Conservation (phyloP, 2,113 vertebrate species). For the Hipposideros armiger region DNA sequence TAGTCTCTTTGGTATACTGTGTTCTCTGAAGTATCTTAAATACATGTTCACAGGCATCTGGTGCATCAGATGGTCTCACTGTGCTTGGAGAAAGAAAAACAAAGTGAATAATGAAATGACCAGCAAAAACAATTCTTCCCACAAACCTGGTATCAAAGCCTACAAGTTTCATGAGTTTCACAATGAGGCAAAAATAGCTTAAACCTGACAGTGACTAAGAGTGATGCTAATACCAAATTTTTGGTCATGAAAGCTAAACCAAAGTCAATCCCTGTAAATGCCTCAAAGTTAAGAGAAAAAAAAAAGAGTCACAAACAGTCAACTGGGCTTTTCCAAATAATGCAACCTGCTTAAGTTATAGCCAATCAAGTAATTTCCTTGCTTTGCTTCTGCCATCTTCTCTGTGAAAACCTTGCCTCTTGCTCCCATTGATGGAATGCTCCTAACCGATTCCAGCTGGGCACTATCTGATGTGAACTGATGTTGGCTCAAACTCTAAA, state of each 20-base stretch:
- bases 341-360: background rate
- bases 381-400: background rate
- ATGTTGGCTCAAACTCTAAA: background rate
- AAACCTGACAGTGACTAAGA: background rate
- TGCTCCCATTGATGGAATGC: background rate
- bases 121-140: background rate
- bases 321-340: background rate
- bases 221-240: background rate
- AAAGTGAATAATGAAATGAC: background rate
- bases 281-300: background rate
- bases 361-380: background rate
- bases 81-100: background rate
- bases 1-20: background rate
- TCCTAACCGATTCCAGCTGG: background rate
- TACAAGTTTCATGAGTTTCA: background rate
- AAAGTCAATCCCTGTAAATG: background rate
- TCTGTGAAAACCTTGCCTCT: background rate
- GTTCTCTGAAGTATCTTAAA: background rate
- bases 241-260: background rate
- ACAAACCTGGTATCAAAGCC: background rate
- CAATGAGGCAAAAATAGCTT: background rate
- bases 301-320: background rate
- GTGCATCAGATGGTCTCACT: background rate
- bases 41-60: background rate
- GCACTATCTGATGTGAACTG: background rate